These are phyloP conservation scores for Catharus bicknelli DNA, from an alignment of 2,113 vertebrate species.

Conservation along the genomic window DNA sequence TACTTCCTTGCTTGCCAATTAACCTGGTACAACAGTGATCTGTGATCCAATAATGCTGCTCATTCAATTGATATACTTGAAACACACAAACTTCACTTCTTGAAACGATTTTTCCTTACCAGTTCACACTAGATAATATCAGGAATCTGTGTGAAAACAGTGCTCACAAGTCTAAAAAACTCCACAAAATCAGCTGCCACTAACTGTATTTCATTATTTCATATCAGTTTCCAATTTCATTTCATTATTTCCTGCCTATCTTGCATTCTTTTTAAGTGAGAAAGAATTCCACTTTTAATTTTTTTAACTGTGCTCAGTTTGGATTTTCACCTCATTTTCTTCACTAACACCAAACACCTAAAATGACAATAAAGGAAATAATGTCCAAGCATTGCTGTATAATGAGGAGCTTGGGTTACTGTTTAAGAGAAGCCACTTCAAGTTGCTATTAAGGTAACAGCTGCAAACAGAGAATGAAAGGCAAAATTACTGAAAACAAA, in stretches of 20 bases:
- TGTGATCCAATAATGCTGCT: background rate
- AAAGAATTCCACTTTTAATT: background rate
- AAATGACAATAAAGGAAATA: background rate
- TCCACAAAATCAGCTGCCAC: background rate
- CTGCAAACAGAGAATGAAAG: background rate
- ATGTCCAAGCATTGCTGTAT: background rate
- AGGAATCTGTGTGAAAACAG: background rate
- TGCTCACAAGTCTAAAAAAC: background rate
- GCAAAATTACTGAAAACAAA: background rate
- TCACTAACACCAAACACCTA: background rate
- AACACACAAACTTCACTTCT: background rate
- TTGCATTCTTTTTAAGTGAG: background rate
- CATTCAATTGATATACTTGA: rapidly evolving
- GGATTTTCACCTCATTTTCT: background rate
- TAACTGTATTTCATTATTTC: background rate
- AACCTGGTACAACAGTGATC: background rate
- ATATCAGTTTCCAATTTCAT: background rate
- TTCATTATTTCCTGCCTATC: background rate
- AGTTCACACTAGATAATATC: background rate
- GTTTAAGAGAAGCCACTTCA: background rate
- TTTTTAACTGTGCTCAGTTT: background rate
- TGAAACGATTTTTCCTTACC: background rate
- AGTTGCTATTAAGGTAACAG: background rate
- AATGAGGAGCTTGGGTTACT: background rate
- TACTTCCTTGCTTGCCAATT: background rate